phyloP scores from a whole-genome alignment of 2,113 vertebrate genomes.

The Podilymbus podiceps region DNA sequence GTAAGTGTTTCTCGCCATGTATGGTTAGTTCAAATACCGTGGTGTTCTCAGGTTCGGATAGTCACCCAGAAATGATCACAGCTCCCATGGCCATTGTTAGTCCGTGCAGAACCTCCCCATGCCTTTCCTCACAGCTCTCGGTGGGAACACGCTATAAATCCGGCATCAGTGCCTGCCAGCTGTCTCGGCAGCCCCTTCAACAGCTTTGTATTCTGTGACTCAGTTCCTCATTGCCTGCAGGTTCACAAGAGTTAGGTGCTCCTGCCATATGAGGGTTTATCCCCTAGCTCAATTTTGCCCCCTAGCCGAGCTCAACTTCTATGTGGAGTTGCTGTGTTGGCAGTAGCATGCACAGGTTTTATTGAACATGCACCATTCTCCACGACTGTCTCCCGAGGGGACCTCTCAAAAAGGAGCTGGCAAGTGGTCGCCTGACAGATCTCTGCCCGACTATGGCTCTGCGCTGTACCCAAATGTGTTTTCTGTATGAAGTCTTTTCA shows the following conservation, averaged over 20 bases:
- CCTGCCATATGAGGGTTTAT: background rate
- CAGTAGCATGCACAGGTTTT: background rate
- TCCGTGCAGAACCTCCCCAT: fast-evolving
- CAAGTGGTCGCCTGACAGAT: background rate
- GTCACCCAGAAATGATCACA: background rate
- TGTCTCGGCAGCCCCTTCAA: background rate
- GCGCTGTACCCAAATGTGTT: background rate
- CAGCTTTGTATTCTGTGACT: background rate
- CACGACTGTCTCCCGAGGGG: background rate
- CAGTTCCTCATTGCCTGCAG: background rate
- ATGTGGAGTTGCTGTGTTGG: fast-evolving
- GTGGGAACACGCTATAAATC: fast-evolving
- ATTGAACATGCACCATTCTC: background rate
- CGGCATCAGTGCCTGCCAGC: background rate
- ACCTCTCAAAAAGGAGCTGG: background rate
- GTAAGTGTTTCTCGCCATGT: background rate
- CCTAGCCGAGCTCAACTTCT: background rate
- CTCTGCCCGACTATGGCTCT: background rate
- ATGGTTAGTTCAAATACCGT: background rate
- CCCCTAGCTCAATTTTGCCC: background rate
- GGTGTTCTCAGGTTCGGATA: background rate
- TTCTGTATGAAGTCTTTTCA: background rate
- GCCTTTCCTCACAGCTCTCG: background rate
- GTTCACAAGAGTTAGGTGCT: background rate
- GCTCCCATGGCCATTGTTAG: background rate